Base-by-base conservation (phyloP, 1,140 invertebrate genomes). In the Drosophila pandora region DNA sequence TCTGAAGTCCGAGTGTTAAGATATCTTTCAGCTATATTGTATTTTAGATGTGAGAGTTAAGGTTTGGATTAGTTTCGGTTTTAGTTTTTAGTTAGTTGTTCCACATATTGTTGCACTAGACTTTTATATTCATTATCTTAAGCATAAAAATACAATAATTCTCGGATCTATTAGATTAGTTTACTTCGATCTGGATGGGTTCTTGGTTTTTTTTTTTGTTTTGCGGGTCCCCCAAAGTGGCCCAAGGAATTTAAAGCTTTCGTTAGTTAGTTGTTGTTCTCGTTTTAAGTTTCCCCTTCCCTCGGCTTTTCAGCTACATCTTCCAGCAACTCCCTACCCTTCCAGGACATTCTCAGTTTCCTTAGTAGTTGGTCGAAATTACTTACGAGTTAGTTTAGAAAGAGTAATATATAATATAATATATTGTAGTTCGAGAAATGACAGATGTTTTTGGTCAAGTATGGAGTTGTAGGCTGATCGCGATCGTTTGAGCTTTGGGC, bases 221-320 rank as follows among this genome's bases (percentile, higher is more conserved):
- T 8, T 73, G 68, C 30, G 48, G 45, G 45, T 34, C 47, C 37
- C 34, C 9, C 22, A 10, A 13, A 28, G 56, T 7, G 37, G 52
- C 43, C 47, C 71, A 41, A 75, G 61, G 75, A 77, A 67, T 78
- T 85, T 87, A 85, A 85, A 85, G 82, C 82, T 85, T 85, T 85
- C 65, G 70, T 82, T 88, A 79, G 76, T 84, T 76, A 57, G 57
- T 80, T 68, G 23, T 82, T 82, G 55, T 43, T 47, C 45, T 67
- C 47, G 45, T 43, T 43, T 37, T 13, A 45, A 37, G 22, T 45
- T 22, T 34, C 41, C 7, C 56, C 13, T 8, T 30, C 6, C 23
- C 28, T 32, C 17, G 7, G 4, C 47, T 52, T 30, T 12, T 41
- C 43, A 47, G 43, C 17, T 47, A 21, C 41, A 7, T 21, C 13